Conservation (phyloP, 2,113 vertebrate species). For the Passer montanus region DNA sequence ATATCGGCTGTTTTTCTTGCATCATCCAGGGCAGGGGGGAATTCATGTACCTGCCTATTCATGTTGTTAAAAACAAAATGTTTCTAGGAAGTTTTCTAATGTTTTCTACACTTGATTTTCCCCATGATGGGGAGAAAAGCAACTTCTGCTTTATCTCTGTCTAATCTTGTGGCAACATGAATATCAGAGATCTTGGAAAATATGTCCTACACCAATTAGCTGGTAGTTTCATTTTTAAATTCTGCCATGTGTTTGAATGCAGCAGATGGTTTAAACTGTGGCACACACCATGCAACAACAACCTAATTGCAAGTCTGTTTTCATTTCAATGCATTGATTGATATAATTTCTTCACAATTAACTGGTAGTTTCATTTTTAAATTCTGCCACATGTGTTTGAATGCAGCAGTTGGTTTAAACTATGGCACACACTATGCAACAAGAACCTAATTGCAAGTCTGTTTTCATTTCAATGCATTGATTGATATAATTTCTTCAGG, state of each 20-base stretch:
- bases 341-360: not conserved
- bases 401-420: not conserved
- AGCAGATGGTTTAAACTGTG: not conserved
- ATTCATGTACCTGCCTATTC: not conserved
- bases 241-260: not conserved
- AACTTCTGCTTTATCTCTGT: not conserved
- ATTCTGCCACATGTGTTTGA: not conserved
- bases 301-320: not conserved
- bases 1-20: not conserved
- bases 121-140: fast-evolving
- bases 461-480: not conserved
- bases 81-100: not conserved
- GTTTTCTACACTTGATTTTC: not conserved
- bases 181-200: not conserved
- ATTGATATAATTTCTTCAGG: not conserved
- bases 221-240: not conserved
- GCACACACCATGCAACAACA: not conserved
- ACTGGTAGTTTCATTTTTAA: not conserved
- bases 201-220: not conserved
- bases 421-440: not conserved
- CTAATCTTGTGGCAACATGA: not conserved
- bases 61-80: not conserved
- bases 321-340: not conserved
- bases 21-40: not conserved
- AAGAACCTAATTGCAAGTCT: not conserved